Percentiles rank a stretch among this genome's conserved stretches.
Evolutionary conservation across 2,113 vertebrate genomes (phyloP).

Genomic region (Dasyprocta punctata): DNA sequence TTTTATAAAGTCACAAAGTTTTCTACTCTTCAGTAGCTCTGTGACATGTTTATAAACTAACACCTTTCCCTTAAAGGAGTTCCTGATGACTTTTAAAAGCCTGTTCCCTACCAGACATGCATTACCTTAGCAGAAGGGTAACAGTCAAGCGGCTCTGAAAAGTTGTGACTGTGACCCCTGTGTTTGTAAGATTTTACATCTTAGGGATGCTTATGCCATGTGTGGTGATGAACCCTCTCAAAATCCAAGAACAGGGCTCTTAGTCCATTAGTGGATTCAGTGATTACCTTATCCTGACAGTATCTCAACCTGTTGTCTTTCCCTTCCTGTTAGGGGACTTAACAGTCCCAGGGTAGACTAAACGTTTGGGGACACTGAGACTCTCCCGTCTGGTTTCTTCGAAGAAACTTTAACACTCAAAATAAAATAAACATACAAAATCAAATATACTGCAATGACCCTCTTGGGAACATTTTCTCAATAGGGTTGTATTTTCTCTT

Average conservation of each 20-base stretch:
- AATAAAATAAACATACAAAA: constrained; percentile 19
- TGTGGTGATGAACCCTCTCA: too few species aligned
- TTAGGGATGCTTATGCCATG: background rate
- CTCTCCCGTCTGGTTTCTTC: background rate
- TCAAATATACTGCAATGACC: background rate
- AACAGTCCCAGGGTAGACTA: background rate
- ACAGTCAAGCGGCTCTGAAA: background rate
- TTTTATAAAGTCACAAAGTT: background rate
- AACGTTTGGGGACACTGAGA: background rate
- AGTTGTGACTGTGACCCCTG: background rate
- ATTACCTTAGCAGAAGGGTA: background rate
- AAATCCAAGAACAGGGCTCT: background rate
- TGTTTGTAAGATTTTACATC: background rate
- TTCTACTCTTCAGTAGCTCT: background rate
- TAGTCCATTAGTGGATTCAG: background rate
- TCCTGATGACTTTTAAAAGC: background rate
- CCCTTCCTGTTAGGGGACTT: background rate
- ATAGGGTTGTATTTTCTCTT: background rate
- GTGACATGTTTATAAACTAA: background rate
- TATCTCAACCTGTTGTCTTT: background rate
- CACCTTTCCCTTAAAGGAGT: background rate
- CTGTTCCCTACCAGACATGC: background rate
- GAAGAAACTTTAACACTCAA: background rate
- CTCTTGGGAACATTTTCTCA: background rate
- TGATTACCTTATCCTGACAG: background rate